Percentiles rank a stretch among this genome's conserved stretches.
Conservation (phyloP, 1,140 invertebrate species). For the Agrypnia vestita region DNA sequence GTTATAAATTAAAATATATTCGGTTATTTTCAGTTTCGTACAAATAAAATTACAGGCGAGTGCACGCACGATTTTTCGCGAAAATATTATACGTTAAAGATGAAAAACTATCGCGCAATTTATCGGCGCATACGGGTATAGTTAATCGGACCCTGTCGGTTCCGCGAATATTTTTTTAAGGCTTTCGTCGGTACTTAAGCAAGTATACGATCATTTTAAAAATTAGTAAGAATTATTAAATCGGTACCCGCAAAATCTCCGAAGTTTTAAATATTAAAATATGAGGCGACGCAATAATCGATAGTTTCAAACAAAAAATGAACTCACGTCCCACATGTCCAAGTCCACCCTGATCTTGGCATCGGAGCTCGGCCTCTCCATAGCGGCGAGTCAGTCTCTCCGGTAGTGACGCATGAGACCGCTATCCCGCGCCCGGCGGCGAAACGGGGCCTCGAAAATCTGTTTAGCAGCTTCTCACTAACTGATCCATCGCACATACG, state of each 20-base stretch:
- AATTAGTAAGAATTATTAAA: too few species aligned
- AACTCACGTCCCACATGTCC: slow-evolving; percentile 71
- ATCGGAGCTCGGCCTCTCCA: slow-evolving; percentile 58
- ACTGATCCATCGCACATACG: slow-evolving; percentile 24
- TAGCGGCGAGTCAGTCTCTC: not conserved
- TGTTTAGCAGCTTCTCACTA: not conserved
- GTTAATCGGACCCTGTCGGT: too few species aligned
- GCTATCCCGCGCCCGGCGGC: not conserved
- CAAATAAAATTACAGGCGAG: too few species aligned
- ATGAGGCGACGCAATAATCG: not conserved
- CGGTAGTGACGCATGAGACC: not conserved
- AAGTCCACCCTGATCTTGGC: slow-evolving; percentile 69
- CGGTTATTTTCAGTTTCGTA: too few species aligned
- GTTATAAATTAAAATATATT: too few species aligned
- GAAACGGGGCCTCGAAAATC: not conserved
- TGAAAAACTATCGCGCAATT: not conserved
- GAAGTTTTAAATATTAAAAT: too few species aligned
- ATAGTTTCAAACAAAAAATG: not conserved
- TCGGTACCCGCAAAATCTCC: too few species aligned
- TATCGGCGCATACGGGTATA: not conserved
- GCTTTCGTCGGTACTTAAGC: too few species aligned
- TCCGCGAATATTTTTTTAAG: too few species aligned
- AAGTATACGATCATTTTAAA: too few species aligned
- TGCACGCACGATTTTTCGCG: too few species aligned
- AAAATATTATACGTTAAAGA: not conserved